Base-by-base conservation (phyloP, 2,113 vertebrate genomes). In the Rhizomys pruinosus region DNA sequence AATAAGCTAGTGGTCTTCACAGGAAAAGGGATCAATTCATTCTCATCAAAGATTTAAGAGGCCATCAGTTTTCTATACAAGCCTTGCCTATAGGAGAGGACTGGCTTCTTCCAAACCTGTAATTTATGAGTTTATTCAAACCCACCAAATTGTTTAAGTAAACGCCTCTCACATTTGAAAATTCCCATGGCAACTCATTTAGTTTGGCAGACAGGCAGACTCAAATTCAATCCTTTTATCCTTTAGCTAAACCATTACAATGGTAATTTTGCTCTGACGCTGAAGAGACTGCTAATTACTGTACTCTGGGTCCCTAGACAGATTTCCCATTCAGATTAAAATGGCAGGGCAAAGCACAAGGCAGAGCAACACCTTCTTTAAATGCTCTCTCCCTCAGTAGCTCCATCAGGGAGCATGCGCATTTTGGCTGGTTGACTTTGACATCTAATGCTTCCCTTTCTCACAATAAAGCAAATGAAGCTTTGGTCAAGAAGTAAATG, bases 121-220 rank as follows among this genome's bases (percentile, higher is more conserved):
- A 97, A 98, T 98, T 98, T 98, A 98, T 96, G 97, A 98, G 97
- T 98, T 98, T 98, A 98, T 98, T 98, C 98, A 98, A 98, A 98
- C 97, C 97, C 72, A 73, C 97, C 98, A 98, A 98, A 98, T 96
- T 98, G 97, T 97, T 97, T 97, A 98, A 97, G 97, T 98, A 97
- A 98, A 98, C 93, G 97, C 98, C 98, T 98, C 97, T 98, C 97
- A 95, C 97, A 97, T 98, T 98, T 96, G 96, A 98, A 98, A 98
- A 98, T 98, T 98, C 98, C 98, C 98, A 98, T 98, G 97, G 98
- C 98, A 98, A 98, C 98, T 98, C 97, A 97, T 98, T 98, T 97
- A 97, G 97, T 97, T 97, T 98, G 98, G 98, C 98, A 98, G 98
- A 97, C 97, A 97, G 97, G 98, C 97, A 97, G 97, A 96, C 96